phyloP scores from a whole-genome alignment of 2,888 invertebrate species.

The Ophion ventricosus region DNA sequence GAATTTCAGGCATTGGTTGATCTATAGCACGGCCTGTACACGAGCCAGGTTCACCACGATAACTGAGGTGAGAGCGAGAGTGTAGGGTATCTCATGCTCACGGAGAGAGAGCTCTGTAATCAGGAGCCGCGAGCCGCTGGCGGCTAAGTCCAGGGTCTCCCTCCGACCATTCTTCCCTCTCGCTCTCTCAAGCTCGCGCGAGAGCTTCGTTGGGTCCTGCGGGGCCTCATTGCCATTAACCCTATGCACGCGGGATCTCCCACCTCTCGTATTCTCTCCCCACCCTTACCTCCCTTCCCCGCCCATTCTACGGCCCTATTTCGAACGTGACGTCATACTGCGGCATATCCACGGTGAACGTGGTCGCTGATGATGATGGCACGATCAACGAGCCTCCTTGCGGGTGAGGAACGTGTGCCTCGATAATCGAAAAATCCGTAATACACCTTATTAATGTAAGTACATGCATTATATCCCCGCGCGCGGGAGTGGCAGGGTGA shows the following conservation, averaged over 20 bases:
- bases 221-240: conserved; percentile 80
- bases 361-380: conserved; percentile 45
- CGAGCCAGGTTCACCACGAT: conserved; percentile 71
- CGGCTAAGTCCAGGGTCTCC: conserved; percentile 47
- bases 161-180: conserved; percentile 19
- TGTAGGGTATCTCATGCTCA: conserved; percentile 77
- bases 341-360: conserved; percentile 33
- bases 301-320: background rate
- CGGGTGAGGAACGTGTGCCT: conserved; percentile 38
- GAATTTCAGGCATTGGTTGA: conserved; percentile 76
- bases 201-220: conserved; percentile 71
- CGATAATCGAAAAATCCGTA: conserved; percentile 57
- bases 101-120: conserved; percentile 80
- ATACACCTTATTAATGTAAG: conserved; percentile 54
- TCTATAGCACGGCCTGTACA: conserved; percentile 76
- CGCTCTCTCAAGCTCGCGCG: conserved; percentile 3
- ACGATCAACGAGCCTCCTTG: conserved; percentile 57
- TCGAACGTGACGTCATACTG: conserved; percentile 66
- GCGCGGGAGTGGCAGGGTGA: background rate
- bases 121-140: conserved; percentile 80
- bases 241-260: conserved; percentile 76
- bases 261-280: conserved; percentile 59
- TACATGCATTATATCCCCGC: conserved; percentile 5
- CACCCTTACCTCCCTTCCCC: conserved; percentile 1
- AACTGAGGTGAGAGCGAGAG: conserved; percentile 82